phyloP scores from a whole-genome alignment of 2,888 invertebrate species.

The Rhyacophila evoluta region DNA sequence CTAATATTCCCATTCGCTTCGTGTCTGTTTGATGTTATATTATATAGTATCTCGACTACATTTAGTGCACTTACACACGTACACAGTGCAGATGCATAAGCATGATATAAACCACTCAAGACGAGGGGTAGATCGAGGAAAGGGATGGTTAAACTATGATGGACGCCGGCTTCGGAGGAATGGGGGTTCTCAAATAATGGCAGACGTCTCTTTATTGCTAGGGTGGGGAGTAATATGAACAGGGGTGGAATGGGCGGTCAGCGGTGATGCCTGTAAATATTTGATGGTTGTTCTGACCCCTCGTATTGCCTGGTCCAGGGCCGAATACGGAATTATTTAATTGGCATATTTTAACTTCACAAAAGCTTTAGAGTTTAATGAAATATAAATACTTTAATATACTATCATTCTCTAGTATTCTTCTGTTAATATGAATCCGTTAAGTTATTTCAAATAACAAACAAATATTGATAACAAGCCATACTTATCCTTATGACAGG shows the following conservation, averaged over 20 bases:
- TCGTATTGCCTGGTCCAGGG: neutral
- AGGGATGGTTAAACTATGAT: slow-evolving; percentile 14
- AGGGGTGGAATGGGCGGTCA: neutral
- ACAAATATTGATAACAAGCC: too few species aligned
- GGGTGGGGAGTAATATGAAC: neutral
- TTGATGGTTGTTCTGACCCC: slow-evolving; percentile 32
- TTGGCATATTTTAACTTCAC: too few species aligned
- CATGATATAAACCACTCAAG: slow-evolving; percentile 8
- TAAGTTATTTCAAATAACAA: too few species aligned
- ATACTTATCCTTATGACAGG: too few species aligned
- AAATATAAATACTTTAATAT: too few species aligned
- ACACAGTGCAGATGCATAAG: neutral
- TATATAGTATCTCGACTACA: neutral
- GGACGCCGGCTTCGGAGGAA: neutral
- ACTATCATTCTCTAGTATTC: too few species aligned
- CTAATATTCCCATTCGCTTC: too few species aligned
- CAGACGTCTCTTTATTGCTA: slow-evolving; percentile 1
- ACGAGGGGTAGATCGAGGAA: neutral
- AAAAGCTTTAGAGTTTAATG: too few species aligned
- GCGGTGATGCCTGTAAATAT: slow-evolving; percentile 40
- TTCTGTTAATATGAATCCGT: too few species aligned
- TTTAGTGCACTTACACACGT: neutral
- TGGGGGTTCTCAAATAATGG: slow-evolving; percentile 13
- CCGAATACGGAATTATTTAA: neutral
- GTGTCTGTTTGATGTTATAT: too few species aligned